phyloP scores from a whole-genome alignment of 2,888 invertebrate genomes.

The Leucoptera coffeella region DNA sequence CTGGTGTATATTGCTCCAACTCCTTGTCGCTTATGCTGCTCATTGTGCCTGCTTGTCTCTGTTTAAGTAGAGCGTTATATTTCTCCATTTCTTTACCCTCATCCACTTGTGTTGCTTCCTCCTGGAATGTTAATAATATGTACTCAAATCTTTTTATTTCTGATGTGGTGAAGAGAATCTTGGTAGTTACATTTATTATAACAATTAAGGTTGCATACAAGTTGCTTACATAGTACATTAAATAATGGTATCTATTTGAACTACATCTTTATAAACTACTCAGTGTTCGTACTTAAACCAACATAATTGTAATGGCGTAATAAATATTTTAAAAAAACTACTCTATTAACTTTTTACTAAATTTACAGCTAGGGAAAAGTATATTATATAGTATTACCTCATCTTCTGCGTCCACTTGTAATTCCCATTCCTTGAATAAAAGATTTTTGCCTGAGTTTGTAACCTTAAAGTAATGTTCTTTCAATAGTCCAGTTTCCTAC shows the following conservation, averaged over 20 bases:
- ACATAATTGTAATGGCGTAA: too few relatives aligned
- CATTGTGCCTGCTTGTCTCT: constrained; percentile 58
- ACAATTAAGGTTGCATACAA: too few relatives aligned
- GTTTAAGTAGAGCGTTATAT: constrained; percentile 36
- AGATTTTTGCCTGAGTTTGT: constrained; percentile 25
- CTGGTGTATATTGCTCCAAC: constrained; percentile 59
- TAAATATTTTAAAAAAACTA: too few relatives aligned
- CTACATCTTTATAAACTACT: too few relatives aligned
- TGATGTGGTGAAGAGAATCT: too few relatives aligned
- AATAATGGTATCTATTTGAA: too few relatives aligned
- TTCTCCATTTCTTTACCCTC: constrained; percentile 42
- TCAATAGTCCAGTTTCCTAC: constrained; percentile 10
- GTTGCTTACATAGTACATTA: neutral
- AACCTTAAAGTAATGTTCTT: constrained; percentile 18
- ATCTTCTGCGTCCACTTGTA: constrained; percentile 47
- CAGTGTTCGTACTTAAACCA: too few relatives aligned
- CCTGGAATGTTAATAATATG: constrained; percentile 15
- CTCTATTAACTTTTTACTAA: too few relatives aligned
- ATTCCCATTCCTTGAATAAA: constrained; percentile 60
- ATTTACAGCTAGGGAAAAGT: too few relatives aligned
- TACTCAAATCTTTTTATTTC: too few relatives aligned
- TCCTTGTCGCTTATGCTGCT: constrained; percentile 60
- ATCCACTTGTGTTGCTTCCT: constrained; percentile 30
- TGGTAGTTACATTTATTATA: too few relatives aligned
- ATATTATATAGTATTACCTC: too few relatives aligned